Conservation (phyloP, 2,888 invertebrate genomes). For the Leptodirus hochenwartii region DNA sequence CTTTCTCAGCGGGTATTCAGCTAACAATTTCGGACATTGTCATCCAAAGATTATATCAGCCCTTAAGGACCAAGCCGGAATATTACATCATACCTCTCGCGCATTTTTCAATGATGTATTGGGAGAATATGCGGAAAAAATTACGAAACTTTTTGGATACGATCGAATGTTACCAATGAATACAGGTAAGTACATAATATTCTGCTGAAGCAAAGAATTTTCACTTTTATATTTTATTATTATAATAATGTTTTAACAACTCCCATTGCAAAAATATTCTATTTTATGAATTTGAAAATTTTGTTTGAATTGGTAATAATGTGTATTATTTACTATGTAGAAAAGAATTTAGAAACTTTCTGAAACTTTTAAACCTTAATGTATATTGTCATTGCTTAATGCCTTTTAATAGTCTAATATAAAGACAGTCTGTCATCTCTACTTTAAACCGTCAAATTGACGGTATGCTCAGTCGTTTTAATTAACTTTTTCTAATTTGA, state of each 20-base stretch:
- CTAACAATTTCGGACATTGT: constrained; percentile 66
- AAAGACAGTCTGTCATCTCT: too few species aligned
- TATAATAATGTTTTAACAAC: not conserved
- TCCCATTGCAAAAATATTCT: not conserved
- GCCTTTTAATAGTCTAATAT: too few species aligned
- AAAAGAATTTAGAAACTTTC: too few species aligned
- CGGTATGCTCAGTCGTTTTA: too few species aligned
- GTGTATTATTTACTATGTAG: too few species aligned
- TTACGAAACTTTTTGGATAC: constrained; percentile 51
- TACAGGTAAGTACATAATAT: constrained; percentile 34
- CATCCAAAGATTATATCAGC: constrained; percentile 51
- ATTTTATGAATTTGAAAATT: too few species aligned
- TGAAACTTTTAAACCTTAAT: too few species aligned
- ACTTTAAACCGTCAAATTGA: too few species aligned
- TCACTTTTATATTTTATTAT: constrained; percentile 2
- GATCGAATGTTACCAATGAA: constrained; percentile 73
- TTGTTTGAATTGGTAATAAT: too few species aligned
- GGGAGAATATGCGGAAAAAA: constrained; percentile 54
- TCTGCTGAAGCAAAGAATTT: too few species aligned
- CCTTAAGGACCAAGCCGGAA: constrained; percentile 35
- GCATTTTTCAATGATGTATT: constrained; percentile 59
- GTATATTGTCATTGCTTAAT: too few species aligned
- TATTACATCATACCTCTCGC: constrained; percentile 50
- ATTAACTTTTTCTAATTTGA: too few species aligned
- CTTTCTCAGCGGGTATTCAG: constrained; percentile 64